Conservation (phyloP, 2,797 vertebrate species). For the Acipenser transmontanus region DNA sequence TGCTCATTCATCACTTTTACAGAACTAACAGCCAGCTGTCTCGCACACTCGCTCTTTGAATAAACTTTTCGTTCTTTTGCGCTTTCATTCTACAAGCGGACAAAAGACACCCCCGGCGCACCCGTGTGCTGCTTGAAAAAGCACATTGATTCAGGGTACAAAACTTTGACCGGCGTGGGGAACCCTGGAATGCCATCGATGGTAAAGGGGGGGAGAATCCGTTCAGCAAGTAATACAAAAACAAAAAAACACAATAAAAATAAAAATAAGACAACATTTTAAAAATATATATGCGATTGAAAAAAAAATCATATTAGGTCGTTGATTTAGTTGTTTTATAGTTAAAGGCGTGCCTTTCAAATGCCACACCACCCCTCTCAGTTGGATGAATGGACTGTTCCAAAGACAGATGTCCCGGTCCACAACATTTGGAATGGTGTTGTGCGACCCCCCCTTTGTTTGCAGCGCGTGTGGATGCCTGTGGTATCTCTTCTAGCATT, state of each 20-base stretch:
- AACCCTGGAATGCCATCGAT: too few relatives aligned
- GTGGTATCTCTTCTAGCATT: too few relatives aligned
- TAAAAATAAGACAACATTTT: not conserved
- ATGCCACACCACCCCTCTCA: not conserved
- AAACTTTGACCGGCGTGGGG: not conserved
- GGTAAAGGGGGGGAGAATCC: too few relatives aligned
- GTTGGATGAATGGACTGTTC: constrained; percentile 11
- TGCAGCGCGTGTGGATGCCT: too few relatives aligned
- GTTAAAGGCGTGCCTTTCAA: not conserved
- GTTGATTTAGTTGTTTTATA: not conserved
- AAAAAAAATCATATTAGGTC: not conserved
- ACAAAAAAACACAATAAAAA: not conserved
- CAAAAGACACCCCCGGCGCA: constrained; percentile 3
- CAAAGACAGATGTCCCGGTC: constrained; percentile 11
- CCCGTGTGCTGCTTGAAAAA: constrained; percentile 7
- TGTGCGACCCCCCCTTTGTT: too few relatives aligned
- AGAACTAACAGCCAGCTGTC: constrained; percentile 6
- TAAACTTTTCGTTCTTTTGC: constrained; percentile 5
- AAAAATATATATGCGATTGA: not conserved
- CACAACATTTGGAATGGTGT: constrained; percentile 6
- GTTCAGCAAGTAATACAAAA: not conserved
- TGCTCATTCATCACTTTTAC: constrained; percentile 4
- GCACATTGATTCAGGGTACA: not conserved
- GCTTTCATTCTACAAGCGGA: not conserved
- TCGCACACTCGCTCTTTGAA: constrained; percentile 12